A percentile compares a stretch with the other conserved stretches of the same genome.
Evolutionary conservation across 2,113 vertebrate genomes (phyloP).

Genomic region (Colaptes auratus): DNA sequence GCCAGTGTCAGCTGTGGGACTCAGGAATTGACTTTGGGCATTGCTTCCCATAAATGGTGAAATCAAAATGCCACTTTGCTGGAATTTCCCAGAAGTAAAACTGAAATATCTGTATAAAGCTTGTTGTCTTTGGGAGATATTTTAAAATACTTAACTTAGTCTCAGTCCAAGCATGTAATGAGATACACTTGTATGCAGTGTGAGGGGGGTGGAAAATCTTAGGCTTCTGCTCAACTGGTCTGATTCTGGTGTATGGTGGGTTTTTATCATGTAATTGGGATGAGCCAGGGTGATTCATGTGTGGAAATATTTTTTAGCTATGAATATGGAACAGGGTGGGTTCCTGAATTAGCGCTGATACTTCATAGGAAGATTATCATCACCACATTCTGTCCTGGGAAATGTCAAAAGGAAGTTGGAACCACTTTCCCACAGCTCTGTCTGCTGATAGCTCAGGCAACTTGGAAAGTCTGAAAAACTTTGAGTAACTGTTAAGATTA

Average conservation of each 20-base stretch:
- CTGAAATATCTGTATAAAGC: background rate
- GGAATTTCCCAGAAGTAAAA: background rate
- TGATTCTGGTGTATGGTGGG: background rate
- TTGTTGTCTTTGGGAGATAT: background rate
- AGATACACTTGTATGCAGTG: background rate
- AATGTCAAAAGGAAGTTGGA: background rate
- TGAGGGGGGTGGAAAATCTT: background rate
- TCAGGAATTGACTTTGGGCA: background rate
- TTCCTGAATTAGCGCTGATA: background rate
- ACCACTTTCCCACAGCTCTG: background rate
- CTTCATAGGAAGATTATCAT: background rate
- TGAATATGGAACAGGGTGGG: background rate
- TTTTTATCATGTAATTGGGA: fast-evolving
- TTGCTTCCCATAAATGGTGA: background rate
- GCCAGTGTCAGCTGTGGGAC: background rate
- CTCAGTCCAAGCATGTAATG: background rate
- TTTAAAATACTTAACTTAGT: conserved; percentile 18
- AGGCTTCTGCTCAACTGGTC: background rate
- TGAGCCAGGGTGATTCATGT: background rate
- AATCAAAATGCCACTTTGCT: background rate
- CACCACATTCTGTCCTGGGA: background rate
- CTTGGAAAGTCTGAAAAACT: background rate
- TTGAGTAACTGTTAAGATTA: background rate
- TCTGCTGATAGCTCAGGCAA: background rate
- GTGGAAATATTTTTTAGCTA: background rate